Evolutionary conservation across 2,888 invertebrate genomes (phyloP).

Genomic region (Nyleta sp.): DNA sequence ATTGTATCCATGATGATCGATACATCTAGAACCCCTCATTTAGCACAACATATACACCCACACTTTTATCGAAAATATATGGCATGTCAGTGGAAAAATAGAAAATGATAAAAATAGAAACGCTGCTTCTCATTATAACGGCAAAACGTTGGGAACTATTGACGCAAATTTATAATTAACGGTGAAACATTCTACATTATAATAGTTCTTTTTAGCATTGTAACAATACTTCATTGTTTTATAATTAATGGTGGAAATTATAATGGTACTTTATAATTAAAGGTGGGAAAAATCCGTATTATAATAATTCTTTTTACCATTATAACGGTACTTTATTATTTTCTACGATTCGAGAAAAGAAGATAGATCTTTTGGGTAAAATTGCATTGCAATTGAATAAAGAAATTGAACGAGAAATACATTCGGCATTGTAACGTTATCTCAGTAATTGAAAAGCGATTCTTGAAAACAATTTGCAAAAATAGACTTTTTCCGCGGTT

Average conservation of each 20-base stretch:
- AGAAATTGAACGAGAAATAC: too few species aligned
- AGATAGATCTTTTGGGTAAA: too few species aligned
- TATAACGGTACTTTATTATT: too few species aligned
- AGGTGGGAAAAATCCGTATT: too few species aligned
- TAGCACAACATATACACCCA: neutral
- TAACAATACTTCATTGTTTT: too few species aligned
- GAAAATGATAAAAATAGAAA: constrained; percentile 2
- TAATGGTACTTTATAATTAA: too few species aligned
- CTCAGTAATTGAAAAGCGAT: constrained; percentile 40
- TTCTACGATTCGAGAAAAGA: too few species aligned
- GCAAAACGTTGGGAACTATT: neutral
- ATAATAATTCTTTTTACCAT: too few species aligned
- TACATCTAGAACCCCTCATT: constrained; percentile 2
- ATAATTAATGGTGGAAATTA: too few species aligned
- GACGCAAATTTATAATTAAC: neutral
- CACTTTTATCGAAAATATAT: constrained; percentile 7
- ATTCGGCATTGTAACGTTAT: neutral
- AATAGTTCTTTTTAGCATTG: too few species aligned
- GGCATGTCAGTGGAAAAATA: neutral
- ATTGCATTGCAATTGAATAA: too few species aligned
- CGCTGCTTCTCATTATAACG: neutral
- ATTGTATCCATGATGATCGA: constrained; percentile 18
- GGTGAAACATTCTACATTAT: neutral
- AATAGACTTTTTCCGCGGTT: constrained; percentile 26
- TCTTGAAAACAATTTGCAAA: constrained; percentile 26